A percentile compares a stretch with the other conserved stretches of the same genome.
phyloP scores from a whole-genome alignment of 2,888 invertebrate species.

The Agapostemon virescens region DNA sequence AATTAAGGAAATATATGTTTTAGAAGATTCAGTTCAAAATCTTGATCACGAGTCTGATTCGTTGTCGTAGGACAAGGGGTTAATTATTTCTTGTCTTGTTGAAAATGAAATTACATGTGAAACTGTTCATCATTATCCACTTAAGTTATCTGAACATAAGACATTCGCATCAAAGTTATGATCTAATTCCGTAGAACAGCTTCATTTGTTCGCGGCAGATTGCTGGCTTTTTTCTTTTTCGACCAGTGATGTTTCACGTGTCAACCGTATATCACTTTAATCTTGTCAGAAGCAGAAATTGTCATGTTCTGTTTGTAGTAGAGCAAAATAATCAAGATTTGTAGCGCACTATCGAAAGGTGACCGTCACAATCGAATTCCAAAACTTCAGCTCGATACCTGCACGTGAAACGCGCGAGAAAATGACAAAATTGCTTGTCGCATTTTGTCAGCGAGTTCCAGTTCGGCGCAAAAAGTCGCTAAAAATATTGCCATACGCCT shows the following conservation, averaged over 20 bases:
- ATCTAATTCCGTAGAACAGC: background rate
- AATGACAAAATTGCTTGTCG: background rate
- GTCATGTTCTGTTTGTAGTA: conserved; percentile 16
- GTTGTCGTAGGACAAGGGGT: too few species aligned
- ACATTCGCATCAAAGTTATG: background rate
- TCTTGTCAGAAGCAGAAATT: conserved; percentile 10
- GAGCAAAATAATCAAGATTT: conserved; percentile 23
- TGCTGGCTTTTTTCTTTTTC: background rate
- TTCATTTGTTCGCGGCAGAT: background rate
- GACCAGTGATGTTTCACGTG: background rate
- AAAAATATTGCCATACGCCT: background rate
- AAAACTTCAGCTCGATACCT: background rate
- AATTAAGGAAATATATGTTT: too few species aligned
- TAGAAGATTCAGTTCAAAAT: too few species aligned
- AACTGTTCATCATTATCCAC: background rate
- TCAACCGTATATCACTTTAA: conserved; percentile 1
- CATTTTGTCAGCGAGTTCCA: background rate
- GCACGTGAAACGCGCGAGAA: background rate
- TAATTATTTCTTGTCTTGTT: fast-evolving
- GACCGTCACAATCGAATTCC: background rate
- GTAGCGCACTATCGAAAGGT: background rate
- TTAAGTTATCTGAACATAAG: background rate
- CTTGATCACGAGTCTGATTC: too few species aligned
- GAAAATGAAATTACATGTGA: background rate
- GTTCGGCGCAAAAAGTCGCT: background rate